Conservation (phyloP, 2,888 invertebrate genomes). For the Cabera pusaria region DNA sequence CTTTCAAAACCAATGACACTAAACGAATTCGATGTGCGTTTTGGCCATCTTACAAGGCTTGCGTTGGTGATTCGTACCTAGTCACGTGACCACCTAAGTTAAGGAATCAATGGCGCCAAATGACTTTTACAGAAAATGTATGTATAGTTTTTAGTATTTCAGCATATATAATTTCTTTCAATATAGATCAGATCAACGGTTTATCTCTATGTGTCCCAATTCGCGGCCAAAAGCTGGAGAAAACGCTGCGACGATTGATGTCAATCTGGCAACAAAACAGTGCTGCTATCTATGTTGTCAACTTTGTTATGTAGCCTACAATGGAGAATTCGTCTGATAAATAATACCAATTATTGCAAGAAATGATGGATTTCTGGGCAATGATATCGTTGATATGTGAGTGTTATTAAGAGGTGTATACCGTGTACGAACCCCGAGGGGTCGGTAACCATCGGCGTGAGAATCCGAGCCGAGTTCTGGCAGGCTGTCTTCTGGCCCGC, state of each 20-base stretch:
- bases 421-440: slow-evolving; percentile 1
- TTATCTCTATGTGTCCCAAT: too few relatives aligned
- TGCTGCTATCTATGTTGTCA: slow-evolving; percentile 93
- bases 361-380: slow-evolving; percentile 60
- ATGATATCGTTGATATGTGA: slow-evolving; percentile 44
- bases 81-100: slow-evolving; percentile 78
- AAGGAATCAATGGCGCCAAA: slow-evolving; percentile 83
- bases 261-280: slow-evolving; percentile 83
- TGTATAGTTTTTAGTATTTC: slow-evolving; percentile 57
- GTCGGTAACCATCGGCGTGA: background rate
- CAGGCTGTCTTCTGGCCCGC: slow-evolving; percentile 61
- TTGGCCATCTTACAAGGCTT: slow-evolving; percentile 83
- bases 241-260: slow-evolving; percentile 78
- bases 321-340: slow-evolving; percentile 86
- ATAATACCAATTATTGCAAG: slow-evolving; percentile 84
- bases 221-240: slow-evolving; percentile 43
- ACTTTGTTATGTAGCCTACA: slow-evolving; percentile 84
- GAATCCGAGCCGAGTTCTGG: slow-evolving; percentile 34
- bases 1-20: slow-evolving; percentile 78
- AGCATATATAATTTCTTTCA: slow-evolving; percentile 36
- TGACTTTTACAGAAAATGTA: slow-evolving; percentile 79
- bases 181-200: too few relatives aligned
- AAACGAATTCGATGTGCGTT: slow-evolving; percentile 81
- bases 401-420: too few relatives aligned
- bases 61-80: slow-evolving; percentile 82